These are phyloP conservation scores for Zoanthus gigantus DNA, from an alignment of 92 coral and sea anemone genomes.

Conservation along the genomic window DNA sequence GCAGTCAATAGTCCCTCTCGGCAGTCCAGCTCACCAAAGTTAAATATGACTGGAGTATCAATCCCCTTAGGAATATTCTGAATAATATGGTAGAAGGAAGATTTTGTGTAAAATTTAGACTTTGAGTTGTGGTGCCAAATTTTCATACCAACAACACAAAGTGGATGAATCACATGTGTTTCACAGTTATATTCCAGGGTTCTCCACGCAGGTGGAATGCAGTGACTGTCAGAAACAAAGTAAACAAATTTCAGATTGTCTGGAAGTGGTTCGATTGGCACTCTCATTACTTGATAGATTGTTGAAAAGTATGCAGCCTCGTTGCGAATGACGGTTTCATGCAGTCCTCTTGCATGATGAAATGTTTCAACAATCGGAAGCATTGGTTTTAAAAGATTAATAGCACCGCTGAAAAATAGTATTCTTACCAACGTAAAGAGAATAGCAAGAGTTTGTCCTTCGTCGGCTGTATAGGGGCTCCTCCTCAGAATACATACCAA, in stretches of 20 bases:
- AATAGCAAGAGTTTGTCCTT: conserved; percentile 58
- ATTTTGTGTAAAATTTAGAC: conserved; percentile 59
- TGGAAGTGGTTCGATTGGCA: conserved; percentile 58
- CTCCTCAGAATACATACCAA: background rate
- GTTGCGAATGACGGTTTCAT: conserved; percentile 59
- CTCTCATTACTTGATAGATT: conserved; percentile 55
- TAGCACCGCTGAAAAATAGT: conserved; percentile 57
- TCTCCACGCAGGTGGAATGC: conserved; percentile 66
- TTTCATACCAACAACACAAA: conserved; percentile 60
- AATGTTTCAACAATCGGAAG: conserved; percentile 54
- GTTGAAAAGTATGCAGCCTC: conserved; percentile 69
- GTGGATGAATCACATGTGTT: conserved; percentile 58
- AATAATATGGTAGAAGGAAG: conserved; percentile 52
- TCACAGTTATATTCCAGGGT: conserved; percentile 32
- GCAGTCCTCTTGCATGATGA: conserved; percentile 50
- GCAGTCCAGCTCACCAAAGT: conserved; percentile 71
- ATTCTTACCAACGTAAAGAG: conserved; percentile 63
- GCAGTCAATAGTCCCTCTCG: conserved; percentile 61
- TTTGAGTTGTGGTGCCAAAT: conserved; percentile 64
- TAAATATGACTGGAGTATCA: conserved; percentile 48
- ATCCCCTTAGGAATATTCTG: conserved; percentile 49
- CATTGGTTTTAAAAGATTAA: conserved; percentile 47
- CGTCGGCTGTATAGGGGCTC: conserved; percentile 47
- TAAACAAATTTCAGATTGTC: conserved; percentile 46
- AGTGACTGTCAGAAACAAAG: conserved; percentile 68